Percentiles rank a stretch among this genome's conserved stretches.
These are phyloP conservation scores for Protosalanx chinensis DNA, from an alignment of 2,797 vertebrate genomes.

Conservation along the genomic window DNA sequence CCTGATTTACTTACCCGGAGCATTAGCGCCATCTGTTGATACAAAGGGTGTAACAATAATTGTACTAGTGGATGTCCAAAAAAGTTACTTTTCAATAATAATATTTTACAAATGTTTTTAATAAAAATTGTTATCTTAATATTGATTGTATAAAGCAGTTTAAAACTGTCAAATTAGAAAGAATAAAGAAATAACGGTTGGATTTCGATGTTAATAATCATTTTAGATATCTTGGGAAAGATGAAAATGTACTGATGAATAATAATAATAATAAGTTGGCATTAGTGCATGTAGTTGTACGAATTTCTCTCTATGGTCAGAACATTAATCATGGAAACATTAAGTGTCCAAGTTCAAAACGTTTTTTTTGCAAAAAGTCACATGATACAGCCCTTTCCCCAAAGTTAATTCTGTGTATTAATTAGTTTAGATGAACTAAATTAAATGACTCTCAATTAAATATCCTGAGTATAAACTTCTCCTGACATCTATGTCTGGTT, in stretches of 20 bases:
- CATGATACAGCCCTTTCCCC: background rate
- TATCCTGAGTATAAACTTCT: background rate
- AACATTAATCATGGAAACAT: too few relatives aligned
- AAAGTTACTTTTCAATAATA: background rate
- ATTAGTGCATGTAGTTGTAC: background rate
- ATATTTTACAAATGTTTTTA: background rate
- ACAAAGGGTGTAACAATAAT: fast-evolving
- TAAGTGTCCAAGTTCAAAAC: too few relatives aligned
- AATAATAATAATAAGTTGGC: background rate
- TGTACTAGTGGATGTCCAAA: too few relatives aligned
- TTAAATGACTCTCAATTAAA: background rate
- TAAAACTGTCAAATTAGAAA: background rate
- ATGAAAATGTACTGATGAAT: background rate
- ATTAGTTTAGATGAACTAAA: background rate
- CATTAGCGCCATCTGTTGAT: slow-evolving; percentile 53
- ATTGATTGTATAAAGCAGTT: background rate
- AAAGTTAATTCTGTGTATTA: background rate
- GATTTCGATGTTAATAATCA: background rate
- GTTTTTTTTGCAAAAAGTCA: too few relatives aligned
- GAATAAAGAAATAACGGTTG: background rate
- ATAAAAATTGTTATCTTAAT: background rate
- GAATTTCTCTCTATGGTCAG: background rate
- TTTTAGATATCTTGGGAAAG: background rate
- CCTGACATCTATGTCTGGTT: slow-evolving; percentile 5
- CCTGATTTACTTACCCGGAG: slow-evolving; percentile 6